A percentile compares a stretch with the other conserved stretches of the same genome.
These are phyloP conservation scores for Dendroctonus ponderosae DNA, from an alignment of 1,140 invertebrate species.

Conservation along the genomic window DNA sequence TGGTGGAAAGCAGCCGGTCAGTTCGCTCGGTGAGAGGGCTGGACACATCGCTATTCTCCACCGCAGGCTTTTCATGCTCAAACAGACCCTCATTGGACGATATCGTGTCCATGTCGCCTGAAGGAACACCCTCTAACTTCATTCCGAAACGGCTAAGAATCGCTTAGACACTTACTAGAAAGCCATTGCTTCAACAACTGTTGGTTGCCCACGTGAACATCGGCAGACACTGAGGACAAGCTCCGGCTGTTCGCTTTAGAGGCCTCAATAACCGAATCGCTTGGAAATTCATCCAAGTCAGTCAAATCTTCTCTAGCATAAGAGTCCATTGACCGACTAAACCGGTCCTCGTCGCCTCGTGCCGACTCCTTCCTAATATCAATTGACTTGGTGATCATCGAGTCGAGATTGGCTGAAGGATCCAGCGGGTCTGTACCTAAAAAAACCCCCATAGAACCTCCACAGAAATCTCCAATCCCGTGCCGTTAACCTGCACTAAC, in stretches of 20 bases:
- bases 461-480: neutral
- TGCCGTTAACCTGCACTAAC: neutral
- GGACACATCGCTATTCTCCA: neutral
- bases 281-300: too few relatives aligned
- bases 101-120: conserved; percentile 2
- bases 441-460: neutral
- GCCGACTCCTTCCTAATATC: neutral
- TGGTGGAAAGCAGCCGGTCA: conserved; percentile 43
- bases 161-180: conserved; percentile 1
- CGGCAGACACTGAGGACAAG: neutral
- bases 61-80: conserved; percentile 36
- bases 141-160: neutral
- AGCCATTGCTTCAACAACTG: conserved; percentile 8
- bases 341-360: neutral
- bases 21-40: conserved; percentile 44
- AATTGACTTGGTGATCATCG: conserved; percentile 18
- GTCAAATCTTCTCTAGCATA: neutral
- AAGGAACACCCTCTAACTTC: neutral
- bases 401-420: conserved; percentile 27
- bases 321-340: conserved; percentile 11
- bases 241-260: too few relatives aligned
- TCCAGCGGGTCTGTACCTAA: conserved; percentile 41
- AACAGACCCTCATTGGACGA: conserved; percentile 11
- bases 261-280: too few relatives aligned
- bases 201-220: neutral